phyloP scores from a whole-genome alignment of 2,797 vertebrate genomes.

The Cichlasoma orientale region DNA sequence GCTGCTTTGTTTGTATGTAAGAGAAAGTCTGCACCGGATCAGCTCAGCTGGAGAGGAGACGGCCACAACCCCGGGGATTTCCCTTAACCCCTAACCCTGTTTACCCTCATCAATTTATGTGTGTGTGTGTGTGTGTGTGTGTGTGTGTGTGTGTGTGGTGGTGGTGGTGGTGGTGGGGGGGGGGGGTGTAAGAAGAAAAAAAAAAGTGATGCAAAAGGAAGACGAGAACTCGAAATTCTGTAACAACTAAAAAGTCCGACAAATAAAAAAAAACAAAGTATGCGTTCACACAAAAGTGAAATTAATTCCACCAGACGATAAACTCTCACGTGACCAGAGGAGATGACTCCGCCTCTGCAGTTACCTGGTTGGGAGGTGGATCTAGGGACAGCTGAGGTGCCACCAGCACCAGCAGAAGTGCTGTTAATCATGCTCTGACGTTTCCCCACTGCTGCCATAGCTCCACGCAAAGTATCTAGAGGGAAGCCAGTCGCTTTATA shows the following conservation, averaged over 20 bases:
- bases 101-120: neutral
- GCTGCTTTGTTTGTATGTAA: too few relatives aligned
- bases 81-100: too few relatives aligned
- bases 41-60: too few relatives aligned
- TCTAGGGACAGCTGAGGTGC: slow-evolving; percentile 79
- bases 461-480: slow-evolving; percentile 84
- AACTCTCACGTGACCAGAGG: neutral
- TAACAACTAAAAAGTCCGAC: neutral
- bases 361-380: slow-evolving; percentile 82
- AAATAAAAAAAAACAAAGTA: neutral
- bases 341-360: slow-evolving; percentile 33
- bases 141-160: too few relatives aligned
- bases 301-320: neutral
- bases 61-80: too few relatives aligned
- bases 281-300: neutral
- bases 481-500: slow-evolving; percentile 74
- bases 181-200: too few relatives aligned
- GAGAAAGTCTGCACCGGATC: too few relatives aligned
- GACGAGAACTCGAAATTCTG: neutral
- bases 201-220: neutral
- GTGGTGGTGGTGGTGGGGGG: too few relatives aligned
- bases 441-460: slow-evolving; percentile 82
- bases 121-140: too few relatives aligned
- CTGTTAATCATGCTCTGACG: slow-evolving; percentile 73
- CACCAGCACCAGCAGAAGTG: slow-evolving; percentile 41